Evolutionary conservation across 2,888 invertebrate genomes (phyloP), one percentile per base, ranked within the genome.

Genomic region (Hesperia comma): DNA sequence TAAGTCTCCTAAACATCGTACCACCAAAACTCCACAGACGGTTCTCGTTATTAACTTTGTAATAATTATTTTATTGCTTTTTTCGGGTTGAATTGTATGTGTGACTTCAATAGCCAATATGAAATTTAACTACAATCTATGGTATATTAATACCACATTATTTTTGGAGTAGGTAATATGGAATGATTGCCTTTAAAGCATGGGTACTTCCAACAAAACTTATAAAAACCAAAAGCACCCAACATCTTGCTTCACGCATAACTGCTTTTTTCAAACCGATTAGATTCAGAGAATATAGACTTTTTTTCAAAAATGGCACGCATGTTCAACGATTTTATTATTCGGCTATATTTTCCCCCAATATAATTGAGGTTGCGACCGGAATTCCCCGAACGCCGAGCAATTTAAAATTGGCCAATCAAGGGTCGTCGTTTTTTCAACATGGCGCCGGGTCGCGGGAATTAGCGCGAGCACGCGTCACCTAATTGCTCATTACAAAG

Each of bases 361-460:
- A 63, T 49, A 63, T 63, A 63, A 63, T 63, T 63, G 63, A 49
- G 63, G 56, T 51, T 49, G 46, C 63, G 63, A 57, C 56, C 56
- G 63, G 49, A 63, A 63, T 63, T 63, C 63, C 56, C 56, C 66
- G 69, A 70, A 68, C 68, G 63, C 69, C 67, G 66, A 67, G 70
- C 70, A 71, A 73, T 73, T 72, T 75, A 77, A n/a, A 77, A 77
- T 76, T 72, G 74, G 72, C 74, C 76, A 75, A 77, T 79, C 75
- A 75, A 67, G 61, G 68, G 61, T 67, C 57, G 70, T 68, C 69
- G 70, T 74, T 76, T 77, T 77, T 74, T 70, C 72, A 74, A 77
- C 71, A 75, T 72, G 74, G 73, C 69, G 70, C 41, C 62, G 68
- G 60, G 68, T 67, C 68, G 69, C 56, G 67, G 49, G 68, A 64